Evolutionary conservation across 2,113 vertebrate species (phyloP).

Genomic region (Willisornis vidua): DNA sequence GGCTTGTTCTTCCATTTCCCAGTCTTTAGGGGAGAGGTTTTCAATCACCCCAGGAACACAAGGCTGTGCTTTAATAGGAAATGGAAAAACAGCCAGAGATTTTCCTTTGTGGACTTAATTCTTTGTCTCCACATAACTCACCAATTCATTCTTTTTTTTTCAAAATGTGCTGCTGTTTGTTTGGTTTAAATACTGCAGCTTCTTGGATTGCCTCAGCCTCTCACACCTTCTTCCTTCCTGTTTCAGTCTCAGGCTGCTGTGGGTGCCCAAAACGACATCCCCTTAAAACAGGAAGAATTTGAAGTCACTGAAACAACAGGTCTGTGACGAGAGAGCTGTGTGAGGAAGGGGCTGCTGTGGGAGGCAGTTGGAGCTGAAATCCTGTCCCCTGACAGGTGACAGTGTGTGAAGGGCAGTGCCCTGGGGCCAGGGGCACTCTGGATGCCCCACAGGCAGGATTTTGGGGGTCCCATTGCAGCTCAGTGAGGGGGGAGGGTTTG

Average conservation of each 20-base stretch:
- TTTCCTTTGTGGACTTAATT: not conserved
- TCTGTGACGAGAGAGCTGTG: conserved; percentile 26
- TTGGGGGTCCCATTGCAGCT: not conserved
- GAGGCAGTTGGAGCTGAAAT: fast-evolving
- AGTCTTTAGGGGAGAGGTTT: not conserved
- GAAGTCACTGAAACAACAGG: conserved; percentile 85
- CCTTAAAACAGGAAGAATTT: conserved; percentile 88
- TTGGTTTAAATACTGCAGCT: not conserved
- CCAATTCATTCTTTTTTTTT: fast-evolving
- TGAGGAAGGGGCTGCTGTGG: not conserved
- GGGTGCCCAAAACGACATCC: conserved; percentile 80
- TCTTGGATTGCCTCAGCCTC: not conserved
- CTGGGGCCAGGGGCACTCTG: fast-evolving
- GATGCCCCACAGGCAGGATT: not conserved
- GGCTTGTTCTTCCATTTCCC: not conserved
- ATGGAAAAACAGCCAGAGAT: not conserved
- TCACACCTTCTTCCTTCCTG: not conserved
- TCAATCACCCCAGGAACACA: not conserved
- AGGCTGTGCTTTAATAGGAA: not conserved
- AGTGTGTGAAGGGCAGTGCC: not conserved
- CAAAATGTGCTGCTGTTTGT: fast-evolving
- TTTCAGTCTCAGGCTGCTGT: conserved; percentile 85
- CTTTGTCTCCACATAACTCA: not conserved
- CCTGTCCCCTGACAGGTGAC: not conserved
- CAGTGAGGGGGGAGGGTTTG: not conserved